These are phyloP conservation scores for Menidia beryllina DNA, from an alignment of 2,113 vertebrate species.

Conservation along the genomic window DNA sequence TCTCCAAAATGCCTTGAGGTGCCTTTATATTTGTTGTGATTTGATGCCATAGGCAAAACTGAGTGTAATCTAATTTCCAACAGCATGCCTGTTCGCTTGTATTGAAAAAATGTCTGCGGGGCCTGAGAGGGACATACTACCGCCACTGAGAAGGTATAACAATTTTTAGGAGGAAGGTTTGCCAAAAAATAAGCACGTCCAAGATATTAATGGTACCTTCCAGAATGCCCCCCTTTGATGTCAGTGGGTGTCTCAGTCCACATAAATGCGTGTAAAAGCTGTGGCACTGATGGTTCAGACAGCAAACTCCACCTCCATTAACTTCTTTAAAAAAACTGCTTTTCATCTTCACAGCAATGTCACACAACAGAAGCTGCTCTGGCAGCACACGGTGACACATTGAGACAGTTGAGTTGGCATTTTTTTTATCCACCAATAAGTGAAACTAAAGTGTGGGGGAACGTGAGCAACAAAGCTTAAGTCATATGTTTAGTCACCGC, in stretches of 20 bases:
- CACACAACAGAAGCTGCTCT: not conserved
- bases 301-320: not conserved
- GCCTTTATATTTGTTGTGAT: no score
- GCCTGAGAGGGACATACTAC: no score
- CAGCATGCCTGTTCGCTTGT: no score
- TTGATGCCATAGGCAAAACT: no score
- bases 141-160: no score
- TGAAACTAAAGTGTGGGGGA: slow-evolving; percentile 29
- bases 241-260: not conserved
- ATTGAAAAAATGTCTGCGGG: no score
- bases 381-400: not conserved
- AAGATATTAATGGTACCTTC: no score
- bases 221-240: no score
- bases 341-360: not conserved
- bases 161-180: not conserved
- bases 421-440: slow-evolving; percentile 1
- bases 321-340: not conserved
- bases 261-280: not conserved
- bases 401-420: not conserved
- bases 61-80: no score
- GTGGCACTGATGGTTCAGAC: not conserved
- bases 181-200: not conserved
- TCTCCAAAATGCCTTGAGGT: no score
- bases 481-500: slow-evolving; percentile 57
- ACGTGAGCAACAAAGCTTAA: slow-evolving; percentile 37